Evolutionary conservation across 2,888 invertebrate genomes (phyloP).

Genomic region (Leptinotarsa juncta): DNA sequence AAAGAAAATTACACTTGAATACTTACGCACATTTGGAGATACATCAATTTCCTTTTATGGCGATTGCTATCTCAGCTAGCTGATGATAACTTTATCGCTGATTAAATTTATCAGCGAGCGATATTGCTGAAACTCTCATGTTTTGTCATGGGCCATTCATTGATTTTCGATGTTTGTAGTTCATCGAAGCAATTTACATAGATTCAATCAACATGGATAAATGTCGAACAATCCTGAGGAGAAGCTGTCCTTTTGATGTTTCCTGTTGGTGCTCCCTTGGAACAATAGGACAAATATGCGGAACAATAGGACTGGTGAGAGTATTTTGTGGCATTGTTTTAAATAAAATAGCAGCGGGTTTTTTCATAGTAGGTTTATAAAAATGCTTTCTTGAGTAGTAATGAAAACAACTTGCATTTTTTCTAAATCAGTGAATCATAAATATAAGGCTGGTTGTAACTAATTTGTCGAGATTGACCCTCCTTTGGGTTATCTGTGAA

Average conservation of each 20-base stretch:
- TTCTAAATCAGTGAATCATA: too few species aligned
- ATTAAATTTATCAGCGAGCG: constrained; percentile 1
- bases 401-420: too few species aligned
- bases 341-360: too few species aligned
- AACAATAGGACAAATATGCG: background rate
- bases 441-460: too few species aligned
- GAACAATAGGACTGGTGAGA: background rate
- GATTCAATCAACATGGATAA: background rate
- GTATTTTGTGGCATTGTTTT: background rate
- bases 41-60: background rate
- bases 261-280: background rate
- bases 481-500: too few species aligned
- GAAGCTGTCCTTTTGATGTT: background rate
- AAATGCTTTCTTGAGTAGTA: too few species aligned
- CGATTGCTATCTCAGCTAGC: background rate
- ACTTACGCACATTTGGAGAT: background rate
- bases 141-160: background rate
- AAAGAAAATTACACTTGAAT: too few species aligned
- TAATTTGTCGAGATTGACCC: too few species aligned
- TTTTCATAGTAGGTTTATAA: too few species aligned
- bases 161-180: background rate
- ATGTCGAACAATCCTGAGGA: background rate
- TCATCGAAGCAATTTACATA: background rate
- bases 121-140: background rate
- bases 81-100: constrained; percentile 5